Base-by-base conservation (phyloP, 2,888 invertebrate genomes). In the Lepidocyrtoides sp. region DNA sequence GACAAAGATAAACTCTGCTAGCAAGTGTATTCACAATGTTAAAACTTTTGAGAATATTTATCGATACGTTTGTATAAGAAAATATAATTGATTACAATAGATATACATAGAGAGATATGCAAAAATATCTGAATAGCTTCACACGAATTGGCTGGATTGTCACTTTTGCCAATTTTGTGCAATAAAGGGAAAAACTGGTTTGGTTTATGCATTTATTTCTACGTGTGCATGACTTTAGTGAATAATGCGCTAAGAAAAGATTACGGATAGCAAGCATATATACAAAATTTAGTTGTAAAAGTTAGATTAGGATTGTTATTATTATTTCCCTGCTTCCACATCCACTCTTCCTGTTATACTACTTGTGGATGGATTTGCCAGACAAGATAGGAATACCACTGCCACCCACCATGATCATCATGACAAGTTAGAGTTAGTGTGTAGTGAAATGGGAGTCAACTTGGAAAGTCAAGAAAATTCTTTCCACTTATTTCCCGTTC, bases 401-500 rank as follows among this genome's bases (percentile, higher is more conserved):
- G 8, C 32, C 69, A 36, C 69, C 26, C 26, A 44, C 75, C 44
- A 44, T 26, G 32, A 32, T 7, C 69, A 32, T 14, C 44, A 32
- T 8, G 7, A 17, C 41, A 36, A 66, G 72, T 41, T 20, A 26
- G 23, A n/a, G 57, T 54, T 3, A n/a, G 32, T 66, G 17, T 66
- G 66, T 66, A 66, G 66, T 66, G 32, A 66, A 66, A 66, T 66
- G 32, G 44, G 83, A 86, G 91, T 91, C 91, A 91, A 91, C 91
- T 86, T 86, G 91, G 91, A 91, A 87, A 91, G 91, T 87, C 91
- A 86, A 87, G 91, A 69, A 91, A 91, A 91, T 91, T 82, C 81
- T 82, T 91, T 91, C 87, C 91, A 91, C 87, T 91, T 91, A 87
- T 87, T 91, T 91, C 91, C 91, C 87, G 63, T 91, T 91, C 91